Base-by-base conservation (phyloP, 2,888 invertebrate genomes). In the Ormyrus thymus region DNA sequence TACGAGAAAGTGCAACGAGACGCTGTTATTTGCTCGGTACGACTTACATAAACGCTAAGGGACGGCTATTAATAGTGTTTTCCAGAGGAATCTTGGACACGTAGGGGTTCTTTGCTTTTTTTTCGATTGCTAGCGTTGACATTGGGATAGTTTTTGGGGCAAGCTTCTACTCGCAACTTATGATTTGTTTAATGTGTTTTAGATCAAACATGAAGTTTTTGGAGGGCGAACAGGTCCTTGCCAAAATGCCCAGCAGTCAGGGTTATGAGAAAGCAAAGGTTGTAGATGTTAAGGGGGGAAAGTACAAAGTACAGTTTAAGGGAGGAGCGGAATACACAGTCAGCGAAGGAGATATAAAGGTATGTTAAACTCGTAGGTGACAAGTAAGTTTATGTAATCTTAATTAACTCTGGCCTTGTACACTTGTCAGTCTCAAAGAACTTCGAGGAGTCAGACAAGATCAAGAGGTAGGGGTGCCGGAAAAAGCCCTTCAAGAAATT, bases 201-300 rank as follows among this genome's bases (percentile, higher is more conserved):
- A 73, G 72, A 76, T 11, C n/a, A 29, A 61, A 64, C 75, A 87
- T 84, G 85, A 86, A 84, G 80, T 88, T 86, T 58, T 66, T 66
- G 6, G 85, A 86, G 77, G 89, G 89, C 45, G 87, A 88, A n/a
- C 82, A 85, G 45, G 88, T 90, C 6, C 81, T 88, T 74, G 89
- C 87, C 1, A 87, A 84, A 75, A 81, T 85, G 81, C 87, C 89
- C 10, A 83, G 81, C 29, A 84, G 83, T 1, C 80, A 80, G 0
- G 84, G 87, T 15, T 88, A 84, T 78, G 81, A 82, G 48, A 85
- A 82, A 76, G 88, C 84, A 7, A 87, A 81, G 76, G 80, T 89
- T 71, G 48, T 88, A 83, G 8, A 82, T 81, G 59, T 65, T 9
- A 84, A 48, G 10, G 86, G 87, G 11, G 84, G 83, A 76, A 84